Conservation (phyloP, 2,113 vertebrate genomes). For the Ochotona princeps region DNA sequence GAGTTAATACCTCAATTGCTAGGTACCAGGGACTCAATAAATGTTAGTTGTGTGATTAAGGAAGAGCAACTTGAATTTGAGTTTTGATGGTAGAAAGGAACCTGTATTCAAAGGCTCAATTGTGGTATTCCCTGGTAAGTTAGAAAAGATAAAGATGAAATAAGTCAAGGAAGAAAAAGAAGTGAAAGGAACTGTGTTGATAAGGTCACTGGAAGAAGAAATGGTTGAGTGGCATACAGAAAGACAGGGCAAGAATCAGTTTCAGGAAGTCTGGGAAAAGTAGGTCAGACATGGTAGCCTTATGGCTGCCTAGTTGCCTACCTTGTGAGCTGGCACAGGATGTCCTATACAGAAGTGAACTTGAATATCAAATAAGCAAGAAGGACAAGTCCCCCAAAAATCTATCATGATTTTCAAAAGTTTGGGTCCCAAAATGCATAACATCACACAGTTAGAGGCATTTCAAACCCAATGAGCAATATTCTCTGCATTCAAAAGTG, state of each 20-base stretch:
- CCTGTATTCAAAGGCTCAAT: neutral
- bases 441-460: neutral
- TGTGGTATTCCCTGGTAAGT: neutral
- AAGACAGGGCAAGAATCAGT: neutral
- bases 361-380: neutral
- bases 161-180: neutral
- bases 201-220: neutral
- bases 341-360: neutral
- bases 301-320: accelerated
- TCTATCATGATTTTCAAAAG: constrained; percentile 5
- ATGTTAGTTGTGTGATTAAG: neutral
- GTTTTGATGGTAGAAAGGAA: neutral
- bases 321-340: neutral
- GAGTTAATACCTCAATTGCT: neutral
- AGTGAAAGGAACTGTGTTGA: neutral
- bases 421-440: neutral
- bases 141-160: neutral
- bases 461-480: neutral
- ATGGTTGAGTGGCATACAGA: neutral
- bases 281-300: neutral
- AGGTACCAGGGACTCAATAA: neutral
- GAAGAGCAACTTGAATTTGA: neutral
- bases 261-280: neutral
- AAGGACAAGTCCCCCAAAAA: neutral
- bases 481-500: neutral